phyloP scores from a whole-genome alignment of 2,113 vertebrate species.

The Balaenoptera acutorostrata region DNA sequence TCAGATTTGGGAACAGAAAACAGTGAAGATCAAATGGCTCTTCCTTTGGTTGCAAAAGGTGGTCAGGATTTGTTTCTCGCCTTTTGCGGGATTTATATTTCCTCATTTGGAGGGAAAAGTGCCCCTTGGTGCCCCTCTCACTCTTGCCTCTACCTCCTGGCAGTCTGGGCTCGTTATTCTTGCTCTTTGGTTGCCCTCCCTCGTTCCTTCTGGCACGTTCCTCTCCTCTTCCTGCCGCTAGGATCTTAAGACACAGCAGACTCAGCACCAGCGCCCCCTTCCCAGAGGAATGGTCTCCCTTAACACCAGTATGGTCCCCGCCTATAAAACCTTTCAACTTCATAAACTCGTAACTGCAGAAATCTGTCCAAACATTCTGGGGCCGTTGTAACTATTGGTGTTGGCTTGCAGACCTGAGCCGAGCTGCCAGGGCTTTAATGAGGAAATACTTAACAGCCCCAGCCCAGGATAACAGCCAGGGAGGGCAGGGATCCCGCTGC shows the following conservation, averaged over 20 bases:
- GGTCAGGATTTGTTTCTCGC: not conserved
- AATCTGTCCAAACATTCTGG: constrained; percentile 78
- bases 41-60: not conserved
- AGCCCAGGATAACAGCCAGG: constrained; percentile 66
- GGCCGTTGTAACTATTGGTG: constrained; percentile 78
- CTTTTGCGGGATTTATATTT: not conserved
- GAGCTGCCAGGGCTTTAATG: constrained; percentile 80
- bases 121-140: not conserved
- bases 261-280: not conserved
- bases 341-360: constrained; percentile 77
- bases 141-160: not conserved
- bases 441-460: constrained; percentile 77
- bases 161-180: not conserved
- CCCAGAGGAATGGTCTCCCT: constrained; percentile 58
- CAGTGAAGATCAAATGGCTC: not conserved
- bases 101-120: not conserved
- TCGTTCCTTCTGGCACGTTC: not conserved
- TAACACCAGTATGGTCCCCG: constrained; percentile 60
- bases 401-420: constrained; percentile 66
- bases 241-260: constrained; percentile 69
- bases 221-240: not conserved
- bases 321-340: constrained; percentile 75
- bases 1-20: constrained; percentile 4
- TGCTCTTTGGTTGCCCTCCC: not conserved
- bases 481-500: constrained; percentile 45